These are phyloP conservation scores for Ferrisia virgata DNA, from an alignment of 2,888 invertebrate species.

Conservation along the genomic window DNA sequence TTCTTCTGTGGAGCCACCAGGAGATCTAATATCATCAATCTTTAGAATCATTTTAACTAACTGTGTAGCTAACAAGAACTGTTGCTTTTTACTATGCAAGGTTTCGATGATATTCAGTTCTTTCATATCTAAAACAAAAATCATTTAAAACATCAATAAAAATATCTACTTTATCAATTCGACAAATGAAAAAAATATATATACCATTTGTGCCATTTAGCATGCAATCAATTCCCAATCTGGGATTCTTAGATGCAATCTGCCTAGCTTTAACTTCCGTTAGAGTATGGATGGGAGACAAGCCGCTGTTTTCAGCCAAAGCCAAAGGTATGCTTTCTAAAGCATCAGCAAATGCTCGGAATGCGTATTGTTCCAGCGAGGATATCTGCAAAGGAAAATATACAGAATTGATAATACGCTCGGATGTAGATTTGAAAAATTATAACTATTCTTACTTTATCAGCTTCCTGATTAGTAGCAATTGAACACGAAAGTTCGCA, in stretches of 20 bases:
- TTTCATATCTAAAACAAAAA: conserved; percentile 75
- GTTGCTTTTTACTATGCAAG: conserved; percentile 93
- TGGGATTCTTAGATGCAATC: conserved; percentile 75
- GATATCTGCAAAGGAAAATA: conserved; percentile 57
- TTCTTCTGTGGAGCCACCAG: conserved; percentile 50
- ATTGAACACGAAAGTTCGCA: conserved; percentile 92
- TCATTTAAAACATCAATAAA: conserved; percentile 4
- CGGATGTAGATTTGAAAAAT: not conserved
- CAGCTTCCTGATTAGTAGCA: conserved; percentile 84
- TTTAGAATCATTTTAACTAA: conserved; percentile 99
- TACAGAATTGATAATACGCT: not conserved
- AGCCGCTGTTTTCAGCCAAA: conserved; percentile 92
- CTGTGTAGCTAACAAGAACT: conserved; percentile 93
- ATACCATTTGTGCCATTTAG: conserved; percentile 64
- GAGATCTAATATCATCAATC: conserved; percentile 89
- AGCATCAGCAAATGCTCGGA: conserved; percentile 92
- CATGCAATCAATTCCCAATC: conserved; percentile 95
- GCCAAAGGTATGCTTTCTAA: conserved; percentile 92
- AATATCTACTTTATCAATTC: too few relatives aligned
- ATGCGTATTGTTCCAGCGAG: conserved; percentile 95
- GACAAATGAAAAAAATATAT: too few relatives aligned
- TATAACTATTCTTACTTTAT: conserved; percentile 59
- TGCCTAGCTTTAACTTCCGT: conserved; percentile 89
- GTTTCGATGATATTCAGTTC: conserved; percentile 94
- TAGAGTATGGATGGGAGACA: conserved; percentile 87